Evolutionary conservation across 2,888 invertebrate genomes (phyloP), one percentile per base, ranked within the genome.

Genomic region (Proisotoma minuta): DNA sequence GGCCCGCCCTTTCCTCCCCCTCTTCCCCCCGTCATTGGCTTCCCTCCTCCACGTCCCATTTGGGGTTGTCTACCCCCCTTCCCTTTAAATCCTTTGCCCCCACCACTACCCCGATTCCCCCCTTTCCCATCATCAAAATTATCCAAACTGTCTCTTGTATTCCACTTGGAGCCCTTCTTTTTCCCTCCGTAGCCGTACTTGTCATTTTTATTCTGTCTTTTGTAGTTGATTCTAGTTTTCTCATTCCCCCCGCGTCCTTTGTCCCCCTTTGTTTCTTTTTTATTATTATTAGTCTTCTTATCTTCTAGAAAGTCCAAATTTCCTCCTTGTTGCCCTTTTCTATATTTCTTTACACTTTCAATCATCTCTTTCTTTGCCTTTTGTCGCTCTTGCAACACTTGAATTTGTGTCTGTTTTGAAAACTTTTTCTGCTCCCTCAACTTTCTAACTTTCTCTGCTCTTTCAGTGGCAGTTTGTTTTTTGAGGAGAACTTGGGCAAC

Each of bases 331-430:
- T 87, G 84, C 12, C 92, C 92, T 79, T 93, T 92, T 39, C 91
- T 84, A 74, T 90, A 95, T 76, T 96, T 90, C 77, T 98, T 96
- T 18, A 99, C 84, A 77, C 95, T 89, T 74, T 95, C 91, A 51
- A 93, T 77, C 84, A 97, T 86, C 75, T 94, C 87, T 76, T 87
- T 88, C 79, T 98, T 98, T 64, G 96, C 95, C 61, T 88, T 86
- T 59, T 89, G 89, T 77, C 93, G 87, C 75, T 91, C 87, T 57
- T 91, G 79, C 75, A 88, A 86, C 0, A 88, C 85, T 77, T 95
- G 91, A 62, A 86, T 84, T 80, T 91, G 86, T 71, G 95, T 84
- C 77, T 92, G 84, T 80, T 96, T 96, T 2, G 94, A 89, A 78
- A 93, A 89, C 79, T 98, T 98, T 75, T 89, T 87, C 76, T 96